phyloP scores from a whole-genome alignment of 1,140 invertebrate species.

The Gonatopus flavifemur region DNA sequence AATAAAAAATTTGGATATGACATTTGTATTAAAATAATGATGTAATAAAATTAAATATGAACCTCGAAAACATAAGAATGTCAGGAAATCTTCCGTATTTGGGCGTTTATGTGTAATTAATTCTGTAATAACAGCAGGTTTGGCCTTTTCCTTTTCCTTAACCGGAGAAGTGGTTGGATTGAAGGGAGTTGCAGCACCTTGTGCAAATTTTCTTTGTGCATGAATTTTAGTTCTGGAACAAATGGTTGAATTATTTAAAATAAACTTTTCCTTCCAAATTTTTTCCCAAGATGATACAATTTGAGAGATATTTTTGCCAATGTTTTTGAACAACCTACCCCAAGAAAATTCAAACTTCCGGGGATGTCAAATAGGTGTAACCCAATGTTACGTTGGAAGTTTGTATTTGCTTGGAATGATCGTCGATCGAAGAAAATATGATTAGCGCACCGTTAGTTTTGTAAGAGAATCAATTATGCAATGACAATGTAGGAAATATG shows the following conservation, averaged over 20 bases:
- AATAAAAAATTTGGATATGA: neutral
- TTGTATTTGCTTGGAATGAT: too few relatives aligned
- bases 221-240: constrained; percentile 74
- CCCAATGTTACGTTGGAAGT: too few relatives aligned
- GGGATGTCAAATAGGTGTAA: too few relatives aligned
- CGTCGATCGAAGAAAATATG: too few relatives aligned
- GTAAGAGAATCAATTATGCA: too few relatives aligned
- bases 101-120: constrained; percentile 71
- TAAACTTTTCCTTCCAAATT: too few relatives aligned
- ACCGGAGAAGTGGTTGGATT: constrained; percentile 57
- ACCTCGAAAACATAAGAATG: constrained; percentile 86
- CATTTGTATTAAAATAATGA: constrained; percentile 1
- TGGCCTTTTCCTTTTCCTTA: constrained; percentile 62
- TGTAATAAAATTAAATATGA: constrained; percentile 18
- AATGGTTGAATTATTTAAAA: constrained; percentile 16
- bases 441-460: too few relatives aligned
- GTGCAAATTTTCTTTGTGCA: constrained; percentile 89
- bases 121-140: constrained; percentile 58
- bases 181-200: constrained; percentile 64
- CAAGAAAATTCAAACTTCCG: too few relatives aligned
- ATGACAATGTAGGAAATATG: too few relatives aligned
- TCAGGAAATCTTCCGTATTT: constrained; percentile 88
- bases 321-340: neutral
- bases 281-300: too few relatives aligned
- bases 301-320: too few relatives aligned